phyloP scores from a whole-genome alignment of 2,888 invertebrate species.

The Tipula lateralis region DNA sequence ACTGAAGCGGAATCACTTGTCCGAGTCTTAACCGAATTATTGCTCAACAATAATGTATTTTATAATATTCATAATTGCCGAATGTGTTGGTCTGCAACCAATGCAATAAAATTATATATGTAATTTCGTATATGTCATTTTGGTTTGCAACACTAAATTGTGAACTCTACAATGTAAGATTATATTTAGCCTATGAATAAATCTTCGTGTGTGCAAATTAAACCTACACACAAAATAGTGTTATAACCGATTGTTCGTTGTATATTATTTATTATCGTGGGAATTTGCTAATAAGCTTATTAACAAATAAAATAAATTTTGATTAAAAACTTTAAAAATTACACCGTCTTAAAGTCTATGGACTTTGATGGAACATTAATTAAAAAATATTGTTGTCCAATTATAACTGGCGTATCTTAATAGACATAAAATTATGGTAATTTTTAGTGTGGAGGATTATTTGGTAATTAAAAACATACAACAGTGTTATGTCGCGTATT shows the following conservation, averaged over 20 bases:
- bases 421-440: neutral
- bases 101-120: too few species aligned
- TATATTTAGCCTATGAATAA: too few species aligned
- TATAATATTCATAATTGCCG: too few species aligned
- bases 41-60: too few species aligned
- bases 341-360: neutral
- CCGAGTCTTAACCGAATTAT: too few species aligned
- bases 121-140: too few species aligned
- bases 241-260: neutral
- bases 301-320: neutral
- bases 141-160: too few species aligned
- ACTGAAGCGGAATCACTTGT: too few species aligned
- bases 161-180: too few species aligned
- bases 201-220: too few species aligned
- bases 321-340: neutral
- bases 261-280: neutral
- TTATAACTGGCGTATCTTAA: neutral
- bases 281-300: neutral
- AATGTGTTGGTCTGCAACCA: too few species aligned
- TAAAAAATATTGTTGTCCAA: neutral
- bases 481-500: neutral
- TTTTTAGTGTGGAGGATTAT: neutral
- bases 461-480: neutral
- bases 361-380: neutral
- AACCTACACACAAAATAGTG: neutral